These are phyloP conservation scores for Alaudala cheleensis DNA, from an alignment of 2,113 vertebrate genomes.

Conservation along the genomic window DNA sequence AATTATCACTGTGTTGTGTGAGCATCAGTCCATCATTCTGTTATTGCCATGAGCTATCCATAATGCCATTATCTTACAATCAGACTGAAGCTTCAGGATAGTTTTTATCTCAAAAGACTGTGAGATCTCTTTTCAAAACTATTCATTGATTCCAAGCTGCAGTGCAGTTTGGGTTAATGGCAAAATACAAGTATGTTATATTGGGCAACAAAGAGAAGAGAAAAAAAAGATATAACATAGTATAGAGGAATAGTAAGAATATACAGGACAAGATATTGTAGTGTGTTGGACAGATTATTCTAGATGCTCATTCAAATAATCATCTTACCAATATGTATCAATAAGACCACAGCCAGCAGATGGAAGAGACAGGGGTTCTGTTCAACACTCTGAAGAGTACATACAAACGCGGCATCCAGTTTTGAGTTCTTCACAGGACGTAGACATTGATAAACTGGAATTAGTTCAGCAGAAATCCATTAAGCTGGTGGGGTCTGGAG, in stretches of 20 bases:
- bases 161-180: neutral
- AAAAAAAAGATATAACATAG: neutral
- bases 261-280: neutral
- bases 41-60: neutral
- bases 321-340: neutral
- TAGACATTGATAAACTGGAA: neutral
- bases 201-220: neutral
- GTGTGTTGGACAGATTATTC: neutral
- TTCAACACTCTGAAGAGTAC: neutral
- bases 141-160: neutral
- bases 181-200: neutral
- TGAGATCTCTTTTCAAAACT: neutral
- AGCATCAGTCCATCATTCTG: neutral
- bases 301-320: neutral
- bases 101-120: neutral
- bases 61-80: neutral
- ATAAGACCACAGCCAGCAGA: neutral
- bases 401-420: neutral
- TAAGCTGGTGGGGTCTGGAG: neutral
- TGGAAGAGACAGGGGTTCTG: accelerated
- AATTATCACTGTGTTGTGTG: neutral
- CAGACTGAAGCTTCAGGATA: neutral
- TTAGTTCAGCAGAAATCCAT: neutral
- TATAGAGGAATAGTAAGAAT: neutral
- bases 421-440: accelerated